Conservation (phyloP, 2,888 invertebrate species). For the Diaperis boleti region DNA sequence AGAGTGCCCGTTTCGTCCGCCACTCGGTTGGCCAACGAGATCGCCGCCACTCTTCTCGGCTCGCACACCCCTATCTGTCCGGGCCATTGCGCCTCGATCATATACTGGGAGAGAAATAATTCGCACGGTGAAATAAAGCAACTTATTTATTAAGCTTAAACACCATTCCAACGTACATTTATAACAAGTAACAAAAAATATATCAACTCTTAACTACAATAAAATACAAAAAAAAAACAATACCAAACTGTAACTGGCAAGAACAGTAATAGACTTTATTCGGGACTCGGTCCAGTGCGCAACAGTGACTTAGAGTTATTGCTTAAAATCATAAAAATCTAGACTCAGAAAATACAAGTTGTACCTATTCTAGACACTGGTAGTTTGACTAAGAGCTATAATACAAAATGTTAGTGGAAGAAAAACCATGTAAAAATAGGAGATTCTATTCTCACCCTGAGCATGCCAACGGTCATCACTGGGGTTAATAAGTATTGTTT, state of each 20-base stretch:
- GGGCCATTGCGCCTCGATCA: conserved; percentile 89
- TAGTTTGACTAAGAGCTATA: neutral
- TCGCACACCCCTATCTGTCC: conserved; percentile 91
- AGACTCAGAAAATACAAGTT: conserved; percentile 1
- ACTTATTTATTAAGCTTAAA: conserved; percentile 45
- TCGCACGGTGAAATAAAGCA: conserved; percentile 10
- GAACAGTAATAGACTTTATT: neutral
- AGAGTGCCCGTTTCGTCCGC: conserved; percentile 86
- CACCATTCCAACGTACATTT: conserved; percentile 41
- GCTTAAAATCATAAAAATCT: conserved; percentile 5
- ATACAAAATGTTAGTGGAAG: conserved; percentile 2
- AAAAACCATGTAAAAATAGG: conserved; percentile 1
- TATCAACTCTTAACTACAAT: conserved; percentile 3
- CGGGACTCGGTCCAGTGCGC: neutral
- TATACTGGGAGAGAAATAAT: conserved; percentile 75
- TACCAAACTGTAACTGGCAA: conserved; percentile 19
- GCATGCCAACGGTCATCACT: neutral
- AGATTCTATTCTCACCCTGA: conserved; percentile 5
- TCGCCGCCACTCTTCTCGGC: conserved; percentile 91
- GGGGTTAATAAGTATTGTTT: neutral
- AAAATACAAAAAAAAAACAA: conserved; percentile 16
- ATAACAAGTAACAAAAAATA: conserved; percentile 22
- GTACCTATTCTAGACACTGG: neutral
- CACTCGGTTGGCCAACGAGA: conserved; percentile 88
- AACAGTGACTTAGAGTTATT: conserved; percentile 9